Conservation (phyloP, 2,888 invertebrate species). For the Clivina fossor region DNA sequence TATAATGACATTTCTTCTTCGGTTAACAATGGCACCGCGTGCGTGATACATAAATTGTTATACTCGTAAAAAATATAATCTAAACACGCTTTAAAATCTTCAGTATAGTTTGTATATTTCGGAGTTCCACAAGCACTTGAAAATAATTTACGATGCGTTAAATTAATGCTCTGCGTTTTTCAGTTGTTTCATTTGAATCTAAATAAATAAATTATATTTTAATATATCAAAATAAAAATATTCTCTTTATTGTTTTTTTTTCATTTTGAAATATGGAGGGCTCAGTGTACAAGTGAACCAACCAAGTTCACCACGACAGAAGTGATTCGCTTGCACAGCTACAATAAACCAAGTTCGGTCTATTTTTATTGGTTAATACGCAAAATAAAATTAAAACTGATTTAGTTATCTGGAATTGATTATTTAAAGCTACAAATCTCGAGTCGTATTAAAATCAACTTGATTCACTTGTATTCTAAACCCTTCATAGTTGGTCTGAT, state of each 20-base stretch:
- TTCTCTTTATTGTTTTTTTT: background rate
- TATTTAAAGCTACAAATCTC: no score
- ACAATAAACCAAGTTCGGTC: no score
- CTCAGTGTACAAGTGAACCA: no score
- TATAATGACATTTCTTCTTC: conserved; percentile 72
- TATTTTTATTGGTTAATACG: no score
- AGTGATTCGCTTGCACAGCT: no score
- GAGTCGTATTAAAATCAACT: no score
- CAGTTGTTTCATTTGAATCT: conserved; percentile 68
- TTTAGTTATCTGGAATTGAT: no score
- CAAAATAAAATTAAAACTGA: no score
- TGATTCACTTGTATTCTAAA: no score
- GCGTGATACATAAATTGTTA: conserved; percentile 61
- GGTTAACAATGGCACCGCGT: conserved; percentile 80
- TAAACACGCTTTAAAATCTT: conserved; percentile 80
- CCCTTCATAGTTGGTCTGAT: no score
- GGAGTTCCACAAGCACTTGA: conserved; percentile 86
- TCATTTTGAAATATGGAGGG: no score
- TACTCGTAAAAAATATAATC: conserved; percentile 90
- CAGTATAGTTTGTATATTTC: conserved; percentile 83
- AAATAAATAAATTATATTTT: conserved; percentile 43
- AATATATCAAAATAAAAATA: background rate
- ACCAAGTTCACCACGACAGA: no score
- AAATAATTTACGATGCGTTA: conserved; percentile 67
- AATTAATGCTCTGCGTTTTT: conserved; percentile 62